Conservation (phyloP, 2,797 vertebrate genomes). For the Garrulus glandarius region DNA sequence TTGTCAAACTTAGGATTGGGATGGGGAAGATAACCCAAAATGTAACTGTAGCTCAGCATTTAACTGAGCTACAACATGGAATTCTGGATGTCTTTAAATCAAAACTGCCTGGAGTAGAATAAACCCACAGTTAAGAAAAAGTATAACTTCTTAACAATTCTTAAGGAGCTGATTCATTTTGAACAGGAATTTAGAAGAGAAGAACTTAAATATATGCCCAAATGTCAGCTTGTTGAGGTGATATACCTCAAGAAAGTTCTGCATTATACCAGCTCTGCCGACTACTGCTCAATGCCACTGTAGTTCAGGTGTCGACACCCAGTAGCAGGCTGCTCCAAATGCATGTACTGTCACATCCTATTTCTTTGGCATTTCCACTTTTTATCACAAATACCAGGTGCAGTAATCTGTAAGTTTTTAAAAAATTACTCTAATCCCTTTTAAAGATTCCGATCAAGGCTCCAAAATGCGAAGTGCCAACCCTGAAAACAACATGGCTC, state of each 20-base stretch:
- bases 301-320: fast-evolving
- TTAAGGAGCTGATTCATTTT: neutral
- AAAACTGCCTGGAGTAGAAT: neutral
- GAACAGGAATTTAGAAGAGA: neutral
- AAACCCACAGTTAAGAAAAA: neutral
- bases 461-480: neutral
- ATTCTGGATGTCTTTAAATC: neutral
- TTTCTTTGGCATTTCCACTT: neutral
- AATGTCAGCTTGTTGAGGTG: neutral
- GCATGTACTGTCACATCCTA: neutral
- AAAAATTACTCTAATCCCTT: neutral
- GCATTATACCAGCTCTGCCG: neutral
- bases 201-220: neutral
- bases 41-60: neutral
- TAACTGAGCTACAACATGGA: neutral
- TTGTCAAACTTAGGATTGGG: neutral
- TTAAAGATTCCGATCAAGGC: neutral
- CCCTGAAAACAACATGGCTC: neutral
- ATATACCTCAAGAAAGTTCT: neutral
- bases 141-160: neutral
- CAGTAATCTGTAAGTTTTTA: neutral
- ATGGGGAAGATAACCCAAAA: neutral
- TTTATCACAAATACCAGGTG: neutral
- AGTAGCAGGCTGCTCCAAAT: neutral
- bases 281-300: neutral